Evolutionary conservation across 1,140 invertebrate species (phyloP), one percentile per base, ranked within the genome.

Genomic region (Oreohelix idahoensis): DNA sequence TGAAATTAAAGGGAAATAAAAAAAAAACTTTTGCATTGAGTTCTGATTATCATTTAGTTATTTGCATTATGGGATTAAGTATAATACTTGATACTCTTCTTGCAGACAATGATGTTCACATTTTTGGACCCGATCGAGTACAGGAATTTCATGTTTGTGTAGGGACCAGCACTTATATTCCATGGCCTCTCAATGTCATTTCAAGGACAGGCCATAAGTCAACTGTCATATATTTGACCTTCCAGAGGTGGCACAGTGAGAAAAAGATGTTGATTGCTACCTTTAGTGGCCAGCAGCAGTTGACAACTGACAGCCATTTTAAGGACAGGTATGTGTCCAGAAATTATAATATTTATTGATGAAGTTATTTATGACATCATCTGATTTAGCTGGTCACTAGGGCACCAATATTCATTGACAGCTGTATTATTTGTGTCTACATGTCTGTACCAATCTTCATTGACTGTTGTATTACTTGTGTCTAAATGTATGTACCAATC

Each of bases 131-230:
- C 13, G 79, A 81, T 5, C 15, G 80, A 39, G 42, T 82, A 13
- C 70, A 75, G 32, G 80, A 74, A 32, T 75, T 82, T 39, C 71
- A 82, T 75, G 70, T 26, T 32, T 82, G 80, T 75, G 36, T 39
- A 8, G 80, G 80, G 4, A 23, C 70, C 35, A 74, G n/a, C n/a
- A 35, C 71, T 23, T 82, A 82, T 63, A 82, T 82, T 63, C 80
- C 80, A 5, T 75, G 69, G 70, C 80, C 80, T 49, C 39, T 81
- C 1, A 75, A 82, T 73, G 45, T 74, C 45, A 23, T 75, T 4
- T 38, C 49, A 10, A 53, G 80, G 20, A 35, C 70, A 53, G 70
- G 51, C 2, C 70, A 75, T 49, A 38, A 32, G 39, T 70, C 63
- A 42, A 42, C 79, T 32, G 36, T 58, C 17, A 75, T 82, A 17